A percentile compares a stretch with the other conserved stretches of the same genome.
These are phyloP conservation scores for Thymelicus lineola DNA, from an alignment of 2,888 invertebrate species.

Conservation along the genomic window DNA sequence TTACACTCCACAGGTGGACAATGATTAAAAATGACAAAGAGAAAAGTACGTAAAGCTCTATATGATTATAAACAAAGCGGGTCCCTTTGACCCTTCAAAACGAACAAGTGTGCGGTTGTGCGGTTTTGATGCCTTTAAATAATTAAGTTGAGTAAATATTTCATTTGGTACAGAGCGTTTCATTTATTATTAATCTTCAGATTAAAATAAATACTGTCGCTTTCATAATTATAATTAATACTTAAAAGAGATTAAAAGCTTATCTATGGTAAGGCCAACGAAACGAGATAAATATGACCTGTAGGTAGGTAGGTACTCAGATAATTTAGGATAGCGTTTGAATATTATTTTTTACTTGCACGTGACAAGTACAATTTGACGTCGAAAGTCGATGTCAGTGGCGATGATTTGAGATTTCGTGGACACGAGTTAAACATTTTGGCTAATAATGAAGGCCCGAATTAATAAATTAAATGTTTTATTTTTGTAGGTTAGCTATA, in stretches of 20 bases:
- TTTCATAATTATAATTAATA: background rate
- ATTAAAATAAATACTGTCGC: background rate
- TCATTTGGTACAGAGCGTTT: background rate
- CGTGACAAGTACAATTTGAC: too few relatives aligned
- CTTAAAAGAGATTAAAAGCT: background rate
- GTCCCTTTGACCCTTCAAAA: conserved; percentile 13
- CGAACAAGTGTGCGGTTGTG: conserved; percentile 8
- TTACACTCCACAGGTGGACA: background rate
- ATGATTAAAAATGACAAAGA: background rate
- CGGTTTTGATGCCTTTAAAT: conserved; percentile 23
- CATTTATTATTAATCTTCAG: background rate
- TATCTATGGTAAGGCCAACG: background rate
- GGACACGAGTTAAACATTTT: too few relatives aligned
- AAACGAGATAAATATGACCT: too few relatives aligned
- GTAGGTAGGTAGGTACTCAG: too few relatives aligned
- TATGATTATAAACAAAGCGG: conserved; percentile 4
- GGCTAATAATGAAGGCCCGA: too few relatives aligned
- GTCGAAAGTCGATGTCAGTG: too few relatives aligned
- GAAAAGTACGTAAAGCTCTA: background rate
- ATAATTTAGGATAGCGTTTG: too few relatives aligned
- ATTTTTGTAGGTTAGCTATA: too few relatives aligned
- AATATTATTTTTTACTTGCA: too few relatives aligned
- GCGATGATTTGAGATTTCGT: too few relatives aligned
- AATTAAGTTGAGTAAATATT: conserved; percentile 11
- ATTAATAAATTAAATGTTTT: too few relatives aligned